Percentiles rank a stretch among this genome's conserved stretches.
Evolutionary conservation across 92 coral and sea anemone genomes (phyloP).

Genomic region (Actinernus sp.): DNA sequence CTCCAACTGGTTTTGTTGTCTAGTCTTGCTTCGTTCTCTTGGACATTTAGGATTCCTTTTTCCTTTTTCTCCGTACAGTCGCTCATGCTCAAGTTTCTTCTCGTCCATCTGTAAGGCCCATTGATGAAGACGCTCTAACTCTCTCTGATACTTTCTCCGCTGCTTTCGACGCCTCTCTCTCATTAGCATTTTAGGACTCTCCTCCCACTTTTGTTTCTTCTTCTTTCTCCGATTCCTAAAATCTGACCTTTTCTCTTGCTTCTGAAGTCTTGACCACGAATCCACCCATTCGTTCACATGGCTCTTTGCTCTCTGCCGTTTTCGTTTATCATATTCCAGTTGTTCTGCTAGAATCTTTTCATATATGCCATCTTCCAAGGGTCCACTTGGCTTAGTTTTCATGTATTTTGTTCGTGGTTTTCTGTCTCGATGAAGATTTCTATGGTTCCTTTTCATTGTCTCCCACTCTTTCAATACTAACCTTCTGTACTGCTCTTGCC

Average conservation of each 20-base stretch:
- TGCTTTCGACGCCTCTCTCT: slow-evolving; percentile 17
- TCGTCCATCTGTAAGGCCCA: slow-evolving; percentile 73
- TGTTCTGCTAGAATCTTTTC: slow-evolving; percentile 52
- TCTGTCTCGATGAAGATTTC: not conserved
- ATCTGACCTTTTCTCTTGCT: not conserved
- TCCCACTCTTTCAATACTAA: not conserved
- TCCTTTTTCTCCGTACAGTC: slow-evolving; percentile 9
- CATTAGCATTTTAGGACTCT: not conserved
- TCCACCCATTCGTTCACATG: not conserved
- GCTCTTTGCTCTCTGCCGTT: slow-evolving; percentile 17
- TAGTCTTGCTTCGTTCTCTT: not conserved
- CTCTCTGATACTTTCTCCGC: slow-evolving; percentile 40
- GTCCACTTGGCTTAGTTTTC: not conserved
- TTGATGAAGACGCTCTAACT: slow-evolving; percentile 62
- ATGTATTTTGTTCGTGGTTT: slow-evolving; percentile 1
- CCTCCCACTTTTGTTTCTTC: slow-evolving; percentile 1
- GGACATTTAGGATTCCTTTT: not conserved
- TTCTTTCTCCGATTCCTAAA: not conserved
- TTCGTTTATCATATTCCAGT: slow-evolving; percentile 39
- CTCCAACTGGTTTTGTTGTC: not conserved
- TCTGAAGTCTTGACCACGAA: not conserved
- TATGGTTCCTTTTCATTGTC: not conserved
- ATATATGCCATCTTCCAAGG: not conserved
- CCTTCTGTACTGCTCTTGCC: not conserved
- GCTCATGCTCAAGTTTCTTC: slow-evolving; percentile 64